Evolutionary conservation across 2,113 vertebrate species (phyloP), one percentile per base, ranked within the genome.

Genomic region (Cisticola juncidis): DNA sequence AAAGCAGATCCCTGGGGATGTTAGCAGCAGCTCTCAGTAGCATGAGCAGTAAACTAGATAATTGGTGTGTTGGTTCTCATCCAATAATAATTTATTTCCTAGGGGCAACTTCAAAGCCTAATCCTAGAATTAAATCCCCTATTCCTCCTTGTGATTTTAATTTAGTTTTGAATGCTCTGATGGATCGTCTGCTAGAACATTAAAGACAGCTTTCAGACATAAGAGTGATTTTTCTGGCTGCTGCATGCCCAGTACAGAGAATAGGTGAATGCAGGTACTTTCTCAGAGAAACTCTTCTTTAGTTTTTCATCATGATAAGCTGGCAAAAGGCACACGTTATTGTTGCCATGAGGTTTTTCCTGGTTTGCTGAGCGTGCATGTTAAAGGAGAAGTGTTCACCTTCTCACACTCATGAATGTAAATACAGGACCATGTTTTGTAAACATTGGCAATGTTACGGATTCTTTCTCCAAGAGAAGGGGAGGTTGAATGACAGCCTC

Each of bases 61-160:
- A 97, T 95, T 97, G 95, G 85, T 94, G 69, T 96, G 89, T 76
- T 97, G 96, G 92, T 97, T 97, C 86, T 94, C 85, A 91, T 96
- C 96, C 97, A 96, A 95, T 96, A 97, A 94, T 96, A 94, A 96
- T 93, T 97, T 97, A 95, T 96, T 97, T 96, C 87, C 85, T 94
- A 92, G 66, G 89, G 96, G 73, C 70, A 83, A 92, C 96, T 97
- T 97, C 95, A 97, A 94, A 97, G 95, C 93, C 90, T 95, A 97
- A 96, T 96, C 94, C 91, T 96, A 93, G 93, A 94, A 96, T 97
- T 95, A 97, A 97, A 96, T 96, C 94, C 86, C 60, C 58, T 84
- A 72, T 92, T 94, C 73, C 89, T 96, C 76, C 79, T 89, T 93
- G 94, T 94, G 95, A 95, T 96, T 97, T 96, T 96, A 92, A 97